Percentiles rank a stretch among this genome's conserved stretches.
Conservation (phyloP, 2,113 vertebrate genomes). For the Gila orcuttii region DNA sequence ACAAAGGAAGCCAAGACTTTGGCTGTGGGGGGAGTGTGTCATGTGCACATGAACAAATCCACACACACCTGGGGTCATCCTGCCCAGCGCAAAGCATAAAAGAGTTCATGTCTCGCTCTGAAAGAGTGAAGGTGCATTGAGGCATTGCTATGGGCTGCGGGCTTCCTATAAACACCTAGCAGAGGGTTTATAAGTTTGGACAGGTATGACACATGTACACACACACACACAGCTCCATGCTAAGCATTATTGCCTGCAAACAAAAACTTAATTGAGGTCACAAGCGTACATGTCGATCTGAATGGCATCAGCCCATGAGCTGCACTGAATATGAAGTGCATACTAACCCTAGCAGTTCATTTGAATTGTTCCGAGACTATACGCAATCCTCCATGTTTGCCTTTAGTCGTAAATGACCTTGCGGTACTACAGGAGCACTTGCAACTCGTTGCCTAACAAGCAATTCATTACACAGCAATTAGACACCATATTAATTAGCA, state of each 20-base stretch:
- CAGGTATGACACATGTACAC: slow-evolving; percentile 22
- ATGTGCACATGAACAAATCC: not conserved
- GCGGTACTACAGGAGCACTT: not conserved
- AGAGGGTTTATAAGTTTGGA: slow-evolving; percentile 49
- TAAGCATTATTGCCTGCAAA: slow-evolving; percentile 22
- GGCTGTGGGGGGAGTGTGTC: not conserved
- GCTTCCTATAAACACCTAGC: slow-evolving; percentile 16
- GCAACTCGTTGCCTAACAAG: slow-evolving; percentile 20
- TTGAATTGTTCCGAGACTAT: not conserved
- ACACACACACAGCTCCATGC: not conserved
- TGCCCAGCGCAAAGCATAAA: not conserved
- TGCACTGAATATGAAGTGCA: not conserved
- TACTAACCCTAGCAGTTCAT: not conserved
- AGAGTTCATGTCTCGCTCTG: slow-evolving; percentile 31
- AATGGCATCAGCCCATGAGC: slow-evolving; percentile 6
- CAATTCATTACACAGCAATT: slow-evolving; percentile 41
- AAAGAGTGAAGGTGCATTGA: not conserved
- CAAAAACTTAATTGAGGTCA: slow-evolving; percentile 33
- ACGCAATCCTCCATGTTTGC: not conserved
- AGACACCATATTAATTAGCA: slow-evolving; percentile 39
- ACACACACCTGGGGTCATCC: slow-evolving; percentile 41
- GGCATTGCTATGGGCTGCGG: slow-evolving; percentile 21
- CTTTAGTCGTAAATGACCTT: slow-evolving; percentile 13
- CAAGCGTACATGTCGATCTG: not conserved
- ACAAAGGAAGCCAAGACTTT: not conserved